These are phyloP conservation scores for Caenorhabditis virilis DNA, from an alignment of 2,888 invertebrate genomes.

Conservation along the genomic window DNA sequence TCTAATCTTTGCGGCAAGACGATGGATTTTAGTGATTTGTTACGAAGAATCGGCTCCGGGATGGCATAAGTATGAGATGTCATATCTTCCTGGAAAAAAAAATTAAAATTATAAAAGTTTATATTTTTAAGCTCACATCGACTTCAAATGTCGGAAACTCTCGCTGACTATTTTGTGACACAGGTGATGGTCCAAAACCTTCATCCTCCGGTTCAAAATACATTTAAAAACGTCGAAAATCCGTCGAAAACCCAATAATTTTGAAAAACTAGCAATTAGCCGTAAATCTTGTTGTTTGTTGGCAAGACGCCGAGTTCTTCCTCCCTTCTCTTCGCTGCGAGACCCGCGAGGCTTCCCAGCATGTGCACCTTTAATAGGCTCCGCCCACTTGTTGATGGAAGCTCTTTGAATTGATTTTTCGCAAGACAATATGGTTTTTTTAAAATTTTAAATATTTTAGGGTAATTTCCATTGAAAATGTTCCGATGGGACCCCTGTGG, in stretches of 20 bases:
- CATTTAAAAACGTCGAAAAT: constrained; percentile 22
- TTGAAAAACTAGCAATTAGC: too few species aligned
- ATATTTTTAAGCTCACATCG: too few species aligned
- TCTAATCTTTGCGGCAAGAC: constrained; percentile 23
- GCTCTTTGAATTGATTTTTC: constrained; percentile 1
- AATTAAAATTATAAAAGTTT: too few species aligned
- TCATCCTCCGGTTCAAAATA: constrained; percentile 19
- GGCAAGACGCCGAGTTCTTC: constrained; percentile 24
- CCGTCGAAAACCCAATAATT: constrained; percentile 3
- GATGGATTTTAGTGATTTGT: constrained; percentile 1
- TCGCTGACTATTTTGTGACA: constrained; percentile 5
- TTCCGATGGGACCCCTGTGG: constrained; percentile 85
- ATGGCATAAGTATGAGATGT: constrained; percentile 3
- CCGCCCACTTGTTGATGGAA: constrained; percentile 3
- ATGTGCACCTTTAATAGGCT: constrained; percentile 4
- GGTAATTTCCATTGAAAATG: constrained; percentile 44
- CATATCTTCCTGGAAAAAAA: too few species aligned
- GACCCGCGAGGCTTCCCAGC: not conserved
- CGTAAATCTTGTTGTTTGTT: constrained; percentile 11
- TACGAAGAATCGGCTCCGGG: not conserved
- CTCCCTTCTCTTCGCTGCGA: constrained; percentile 4
- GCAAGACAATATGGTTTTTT: not conserved
- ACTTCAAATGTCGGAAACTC: constrained; percentile 17
- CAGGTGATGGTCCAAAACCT: constrained; percentile 19
- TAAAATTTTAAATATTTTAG: too few species aligned